phyloP scores from a whole-genome alignment of 35 echinoderm and acorn worm genomes.

The Heliocidaris erythrogramma region DNA sequence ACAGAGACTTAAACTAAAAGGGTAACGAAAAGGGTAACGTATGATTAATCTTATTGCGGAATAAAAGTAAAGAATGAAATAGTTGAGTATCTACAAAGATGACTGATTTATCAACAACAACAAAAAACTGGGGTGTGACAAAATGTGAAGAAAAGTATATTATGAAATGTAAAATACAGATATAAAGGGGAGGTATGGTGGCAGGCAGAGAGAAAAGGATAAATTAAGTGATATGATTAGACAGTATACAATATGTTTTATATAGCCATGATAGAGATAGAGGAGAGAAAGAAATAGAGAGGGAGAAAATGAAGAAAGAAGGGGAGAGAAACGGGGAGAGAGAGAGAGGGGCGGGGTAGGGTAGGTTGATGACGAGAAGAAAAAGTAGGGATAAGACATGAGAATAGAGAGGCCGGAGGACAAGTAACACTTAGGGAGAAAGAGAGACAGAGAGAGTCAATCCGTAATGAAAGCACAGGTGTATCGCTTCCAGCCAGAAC shows the following conservation, averaged over 20 bases:
- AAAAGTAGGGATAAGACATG: background rate
- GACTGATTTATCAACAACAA: too few species aligned
- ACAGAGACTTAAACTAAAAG: too few species aligned
- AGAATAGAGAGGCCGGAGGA: background rate
- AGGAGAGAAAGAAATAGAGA: background rate
- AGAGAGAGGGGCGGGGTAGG: background rate
- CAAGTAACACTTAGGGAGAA: background rate
- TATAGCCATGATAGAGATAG: background rate
- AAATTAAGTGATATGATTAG: too few species aligned
- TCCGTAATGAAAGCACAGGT: conserved; percentile 27
- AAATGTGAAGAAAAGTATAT: too few species aligned
- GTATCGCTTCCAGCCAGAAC: background rate
- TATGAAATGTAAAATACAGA: too few species aligned
- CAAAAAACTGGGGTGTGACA: too few species aligned
- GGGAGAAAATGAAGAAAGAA: background rate
- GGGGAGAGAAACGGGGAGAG: background rate
- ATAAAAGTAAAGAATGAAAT: too few species aligned
- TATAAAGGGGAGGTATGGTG: too few species aligned
- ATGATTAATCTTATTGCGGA: too few species aligned
- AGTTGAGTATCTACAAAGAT: too few species aligned
- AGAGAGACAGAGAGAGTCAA: background rate
- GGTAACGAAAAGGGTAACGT: too few species aligned
- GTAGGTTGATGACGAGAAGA: background rate
- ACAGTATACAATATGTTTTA: too few species aligned
- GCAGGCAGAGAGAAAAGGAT: background rate